Base-by-base conservation (phyloP, 2,888 invertebrate genomes). In the Phyllotreta cruciferae region DNA sequence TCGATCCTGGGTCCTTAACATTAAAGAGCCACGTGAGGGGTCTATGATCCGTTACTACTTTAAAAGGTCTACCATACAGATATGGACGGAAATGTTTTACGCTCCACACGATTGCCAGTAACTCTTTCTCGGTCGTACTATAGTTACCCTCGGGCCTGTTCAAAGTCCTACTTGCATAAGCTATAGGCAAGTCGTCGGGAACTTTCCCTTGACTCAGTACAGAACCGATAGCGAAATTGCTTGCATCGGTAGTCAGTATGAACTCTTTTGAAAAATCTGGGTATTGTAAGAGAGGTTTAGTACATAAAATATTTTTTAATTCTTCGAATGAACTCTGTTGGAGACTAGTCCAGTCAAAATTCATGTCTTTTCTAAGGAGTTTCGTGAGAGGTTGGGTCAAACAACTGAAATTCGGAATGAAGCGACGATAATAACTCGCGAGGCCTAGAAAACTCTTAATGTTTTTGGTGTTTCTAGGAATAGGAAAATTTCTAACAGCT, bases 61-160 rank as follows among this genome's bases (percentile, higher is more conserved):
- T 24, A 24, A 24, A 24, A 24, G 1, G 24, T 24, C 1, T 3
- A 24, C 24, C 24, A 24, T 24, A 24, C 4, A 24, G 24, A 24
- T 24, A 24, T 24, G 79, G 77, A 34, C 78, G 13, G 62, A 79
- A 81, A 63, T 78, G 71, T 66, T 77, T 74, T 0, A 69, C 64
- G 7, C 68, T 69, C 75, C 76, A 79, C 3, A 80, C 70, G 6
- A 81, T 77, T 0, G 77, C 75, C 53, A 80, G 56, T 1, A 79
- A 60, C 71, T 81, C 79, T 47, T 72, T 72, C 70, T 82, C 79
- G 0, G 70, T 79, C 0, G 78, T 77, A 1, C 69, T 68, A 62
- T 81, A 81, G 52, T 78, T 80, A 5, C 35, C 38, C 73, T 79
- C 78, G 0, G 73, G 69, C 61, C 71, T 68, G 60, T 74, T 79